A percentile compares a stretch with the other conserved stretches of the same genome.
These are phyloP conservation scores for Coelopa pilipes DNA, from an alignment of 2,888 invertebrate species.

Conservation along the genomic window DNA sequence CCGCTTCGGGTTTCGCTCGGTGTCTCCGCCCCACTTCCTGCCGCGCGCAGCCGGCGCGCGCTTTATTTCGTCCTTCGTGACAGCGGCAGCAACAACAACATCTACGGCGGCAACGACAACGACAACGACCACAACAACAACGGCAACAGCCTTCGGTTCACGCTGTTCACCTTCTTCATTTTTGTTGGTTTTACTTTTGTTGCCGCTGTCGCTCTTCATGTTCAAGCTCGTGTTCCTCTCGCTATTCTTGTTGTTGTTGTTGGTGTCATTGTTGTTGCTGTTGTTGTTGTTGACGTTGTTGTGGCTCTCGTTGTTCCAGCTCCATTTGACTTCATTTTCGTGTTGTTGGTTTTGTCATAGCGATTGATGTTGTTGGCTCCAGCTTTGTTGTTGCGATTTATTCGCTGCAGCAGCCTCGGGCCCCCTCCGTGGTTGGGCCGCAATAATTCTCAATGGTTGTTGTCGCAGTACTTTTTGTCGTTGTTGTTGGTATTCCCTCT, in stretches of 20 bases:
- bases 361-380: too few relatives aligned
- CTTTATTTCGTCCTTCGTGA: constrained; percentile 13
- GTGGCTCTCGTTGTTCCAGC: neutral
- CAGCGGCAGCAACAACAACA: constrained; percentile 10
- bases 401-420: too few relatives aligned
- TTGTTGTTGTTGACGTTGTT: constrained; percentile 6
- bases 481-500: too few relatives aligned
- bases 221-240: constrained; percentile 13
- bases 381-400: too few relatives aligned
- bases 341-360: too few relatives aligned
- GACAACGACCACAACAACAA: neutral
- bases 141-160: neutral
- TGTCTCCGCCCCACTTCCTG: neutral
- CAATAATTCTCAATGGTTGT: too few relatives aligned
- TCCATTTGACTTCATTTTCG: neutral
- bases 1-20: neutral
- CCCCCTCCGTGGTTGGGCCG: too few relatives aligned
- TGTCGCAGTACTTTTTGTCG: too few relatives aligned
- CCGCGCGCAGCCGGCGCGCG: neutral
- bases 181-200: neutral
- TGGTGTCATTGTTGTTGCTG: neutral
- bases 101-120: too few relatives aligned
- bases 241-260: neutral
- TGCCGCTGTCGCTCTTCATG: neutral
- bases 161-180: neutral